phyloP scores from a whole-genome alignment of 2,888 invertebrate species.

The Petrophora chlorosata region DNA sequence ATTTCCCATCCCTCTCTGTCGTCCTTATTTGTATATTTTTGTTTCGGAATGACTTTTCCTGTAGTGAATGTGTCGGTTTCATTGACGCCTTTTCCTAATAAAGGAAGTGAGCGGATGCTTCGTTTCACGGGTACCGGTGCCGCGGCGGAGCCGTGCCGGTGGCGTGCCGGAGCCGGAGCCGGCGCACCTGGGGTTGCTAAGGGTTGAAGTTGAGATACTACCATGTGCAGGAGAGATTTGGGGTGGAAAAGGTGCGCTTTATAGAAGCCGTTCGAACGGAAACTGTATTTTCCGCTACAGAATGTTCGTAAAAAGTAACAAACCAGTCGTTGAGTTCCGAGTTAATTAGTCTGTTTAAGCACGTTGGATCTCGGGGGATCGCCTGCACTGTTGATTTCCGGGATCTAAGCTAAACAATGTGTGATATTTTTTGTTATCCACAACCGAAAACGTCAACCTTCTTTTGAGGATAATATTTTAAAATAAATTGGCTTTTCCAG shows the following conservation, averaged over 20 bases:
- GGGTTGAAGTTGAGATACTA: constrained; percentile 29
- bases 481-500: no score
- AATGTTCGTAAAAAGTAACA: constrained; percentile 7
- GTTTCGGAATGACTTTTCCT: constrained; percentile 56
- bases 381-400: neutral
- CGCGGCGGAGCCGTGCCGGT: neutral
- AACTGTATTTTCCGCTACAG: constrained; percentile 5
- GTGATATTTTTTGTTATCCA: no score
- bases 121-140: constrained; percentile 37
- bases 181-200: constrained; percentile 13
- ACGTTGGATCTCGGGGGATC: neutral
- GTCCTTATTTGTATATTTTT: constrained; percentile 28
- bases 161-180: neutral
- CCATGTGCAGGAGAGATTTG: constrained; percentile 10
- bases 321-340: neutral
- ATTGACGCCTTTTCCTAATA: constrained; percentile 64
- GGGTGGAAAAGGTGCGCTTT: neutral
- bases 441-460: no score
- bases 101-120: constrained; percentile 47
- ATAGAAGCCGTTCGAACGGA: constrained; percentile 9
- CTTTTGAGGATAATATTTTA: no score
- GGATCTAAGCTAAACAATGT: no score
- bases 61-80: constrained; percentile 69
- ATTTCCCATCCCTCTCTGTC: constrained; percentile 43
- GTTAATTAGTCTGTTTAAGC: constrained; percentile 10